Conservation (phyloP, 2,888 invertebrate genomes). For the Nemotelus pantherinus region DNA sequence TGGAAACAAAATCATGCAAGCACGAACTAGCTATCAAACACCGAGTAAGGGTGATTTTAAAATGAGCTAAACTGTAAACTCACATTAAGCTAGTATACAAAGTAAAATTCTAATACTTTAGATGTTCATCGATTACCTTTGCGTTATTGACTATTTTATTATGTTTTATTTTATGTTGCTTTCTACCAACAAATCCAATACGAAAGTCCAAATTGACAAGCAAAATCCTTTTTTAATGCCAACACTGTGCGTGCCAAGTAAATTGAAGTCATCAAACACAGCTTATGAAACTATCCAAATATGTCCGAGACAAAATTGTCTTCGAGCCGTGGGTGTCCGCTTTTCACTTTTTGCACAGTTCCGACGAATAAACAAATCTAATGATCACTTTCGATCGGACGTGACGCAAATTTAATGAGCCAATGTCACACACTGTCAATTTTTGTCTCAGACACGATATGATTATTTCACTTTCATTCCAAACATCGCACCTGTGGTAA, state of each 20-base stretch:
- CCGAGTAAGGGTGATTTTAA: no score
- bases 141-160: no score
- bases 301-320: background rate
- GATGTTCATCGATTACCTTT: no score
- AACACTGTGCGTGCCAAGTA: background rate
- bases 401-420: conserved; percentile 27
- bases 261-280: background rate
- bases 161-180: no score
- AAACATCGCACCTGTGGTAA: background rate
- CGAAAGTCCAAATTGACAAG: no score
- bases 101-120: no score
- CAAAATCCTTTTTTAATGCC: no score
- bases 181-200: no score
- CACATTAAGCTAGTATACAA: no score
- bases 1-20: no score
- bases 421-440: background rate
- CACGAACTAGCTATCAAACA: no score
- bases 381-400: conserved; percentile 34
- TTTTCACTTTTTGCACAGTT: conserved; percentile 1
- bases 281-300: background rate
- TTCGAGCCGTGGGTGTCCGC: background rate
- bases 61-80: no score
- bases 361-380: background rate
- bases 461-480: conserved; percentile 6
- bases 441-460: background rate